These are phyloP conservation scores for Peromyscus nudipes DNA, from an alignment of 2,797 vertebrate species.

Conservation along the genomic window DNA sequence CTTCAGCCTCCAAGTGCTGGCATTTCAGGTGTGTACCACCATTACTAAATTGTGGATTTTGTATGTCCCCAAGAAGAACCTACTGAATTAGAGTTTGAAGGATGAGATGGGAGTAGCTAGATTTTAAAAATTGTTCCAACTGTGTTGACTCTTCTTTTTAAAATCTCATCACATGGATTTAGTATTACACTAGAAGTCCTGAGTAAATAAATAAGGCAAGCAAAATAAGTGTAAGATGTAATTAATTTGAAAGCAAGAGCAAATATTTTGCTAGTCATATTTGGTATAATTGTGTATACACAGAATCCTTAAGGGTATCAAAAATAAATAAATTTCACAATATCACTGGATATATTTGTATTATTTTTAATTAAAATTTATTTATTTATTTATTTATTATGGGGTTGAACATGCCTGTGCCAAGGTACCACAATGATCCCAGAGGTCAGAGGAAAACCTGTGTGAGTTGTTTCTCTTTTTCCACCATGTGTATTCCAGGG, in stretches of 20 bases:
- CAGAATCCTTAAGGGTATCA: conserved; percentile 14
- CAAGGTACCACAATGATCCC: not conserved
- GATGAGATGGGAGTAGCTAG: not conserved
- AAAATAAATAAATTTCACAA: not conserved
- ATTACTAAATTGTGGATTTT: not conserved
- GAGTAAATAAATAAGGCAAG: not conserved
- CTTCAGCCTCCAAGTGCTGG: not conserved
- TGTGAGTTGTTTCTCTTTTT: not conserved
- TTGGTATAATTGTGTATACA: not conserved
- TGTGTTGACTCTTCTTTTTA: not conserved
- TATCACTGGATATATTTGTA: not conserved
- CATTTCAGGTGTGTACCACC: not conserved
- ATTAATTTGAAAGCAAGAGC: conserved; percentile 18
- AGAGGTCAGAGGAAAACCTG: not conserved
- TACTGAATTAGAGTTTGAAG: not conserved
- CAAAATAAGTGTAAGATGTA: not conserved
- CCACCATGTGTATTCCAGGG: not conserved
- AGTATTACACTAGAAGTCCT: not conserved
- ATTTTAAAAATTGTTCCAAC: conserved; percentile 8
- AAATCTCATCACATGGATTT: not conserved
- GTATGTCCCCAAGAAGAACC: not conserved
- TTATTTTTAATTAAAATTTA: not conserved
- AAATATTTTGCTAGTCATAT: not conserved
- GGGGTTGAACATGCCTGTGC: not conserved
- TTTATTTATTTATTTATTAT: not conserved